Conservation (phyloP, 30 jellyfish, hydroid and myxozoan species). For the Sanderia malayensis region DNA sequence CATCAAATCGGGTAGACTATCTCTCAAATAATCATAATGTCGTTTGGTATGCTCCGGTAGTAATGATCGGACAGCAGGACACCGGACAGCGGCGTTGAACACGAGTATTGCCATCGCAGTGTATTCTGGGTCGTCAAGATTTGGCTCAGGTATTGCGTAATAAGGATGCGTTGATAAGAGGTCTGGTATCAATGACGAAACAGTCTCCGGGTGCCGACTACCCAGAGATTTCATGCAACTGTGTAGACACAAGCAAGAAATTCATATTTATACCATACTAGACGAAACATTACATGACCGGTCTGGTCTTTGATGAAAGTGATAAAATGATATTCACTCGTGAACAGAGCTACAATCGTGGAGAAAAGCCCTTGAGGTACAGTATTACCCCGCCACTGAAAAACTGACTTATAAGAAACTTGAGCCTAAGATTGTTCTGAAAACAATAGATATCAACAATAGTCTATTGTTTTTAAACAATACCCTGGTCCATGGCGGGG, state of each 20-base stretch:
- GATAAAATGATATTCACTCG: too few relatives aligned
- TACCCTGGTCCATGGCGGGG: too few relatives aligned
- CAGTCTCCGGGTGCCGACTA: constrained; percentile 72
- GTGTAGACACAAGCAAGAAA: neutral
- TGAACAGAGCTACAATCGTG: too few relatives aligned
- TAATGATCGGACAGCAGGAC: constrained; percentile 70
- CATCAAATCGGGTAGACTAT: constrained; percentile 78
- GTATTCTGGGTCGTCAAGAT: constrained; percentile 79
- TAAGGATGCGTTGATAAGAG: constrained; percentile 85
- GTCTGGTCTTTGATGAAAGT: too few relatives aligned
- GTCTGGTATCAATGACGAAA: constrained; percentile 79
- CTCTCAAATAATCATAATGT: constrained; percentile 84
- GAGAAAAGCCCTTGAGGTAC: too few relatives aligned
- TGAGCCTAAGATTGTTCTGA: too few relatives aligned
- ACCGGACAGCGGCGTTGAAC: constrained; percentile 82
- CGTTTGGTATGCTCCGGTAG: constrained; percentile 75
- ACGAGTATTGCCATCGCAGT: constrained; percentile 78
- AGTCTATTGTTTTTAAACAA: too few relatives aligned
- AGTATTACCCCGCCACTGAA: too few relatives aligned
- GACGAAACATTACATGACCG: too few relatives aligned
- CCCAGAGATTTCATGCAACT: constrained; percentile 92
- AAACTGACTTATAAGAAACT: too few relatives aligned
- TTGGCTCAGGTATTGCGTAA: constrained; percentile 93
- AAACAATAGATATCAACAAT: too few relatives aligned
- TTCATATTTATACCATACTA: too few relatives aligned